These are phyloP conservation scores for Melitaea athalia DNA, from an alignment of 2,888 invertebrate species.

Conservation along the genomic window DNA sequence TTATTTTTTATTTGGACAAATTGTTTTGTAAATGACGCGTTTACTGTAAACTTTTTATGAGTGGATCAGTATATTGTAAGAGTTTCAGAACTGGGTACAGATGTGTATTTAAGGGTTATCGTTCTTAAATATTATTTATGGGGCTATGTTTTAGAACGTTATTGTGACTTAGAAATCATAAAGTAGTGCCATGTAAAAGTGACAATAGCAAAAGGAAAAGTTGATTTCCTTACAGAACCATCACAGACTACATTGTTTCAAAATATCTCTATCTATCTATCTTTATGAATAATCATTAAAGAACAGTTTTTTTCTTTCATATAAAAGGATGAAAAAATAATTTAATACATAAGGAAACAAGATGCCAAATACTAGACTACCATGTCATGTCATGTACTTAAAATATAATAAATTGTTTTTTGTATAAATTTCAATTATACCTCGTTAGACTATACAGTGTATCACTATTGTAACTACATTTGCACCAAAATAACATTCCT, in stretches of 20 bases:
- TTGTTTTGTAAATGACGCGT: slow-evolving; percentile 13
- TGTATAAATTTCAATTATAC: neutral
- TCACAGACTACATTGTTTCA: neutral
- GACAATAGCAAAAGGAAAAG: neutral
- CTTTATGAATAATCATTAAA: too few species aligned
- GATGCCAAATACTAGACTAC: slow-evolving; percentile 22
- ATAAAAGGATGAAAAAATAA: neutral
- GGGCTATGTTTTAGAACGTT: slow-evolving; percentile 5
- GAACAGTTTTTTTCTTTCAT: neutral
- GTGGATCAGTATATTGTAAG: neutral
- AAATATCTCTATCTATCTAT: neutral
- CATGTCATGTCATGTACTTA: slow-evolving; percentile 17
- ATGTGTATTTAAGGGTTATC: slow-evolving; percentile 12
- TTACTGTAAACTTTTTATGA: neutral
- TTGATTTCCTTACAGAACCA: slow-evolving; percentile 6
- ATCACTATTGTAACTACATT: slow-evolving; percentile 6
- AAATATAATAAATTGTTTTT: slow-evolving; percentile 9
- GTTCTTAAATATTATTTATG: slow-evolving; percentile 3
- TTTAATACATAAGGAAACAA: slow-evolving; percentile 2
- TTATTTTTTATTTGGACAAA: slow-evolving; percentile 15
- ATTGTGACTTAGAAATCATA: slow-evolving; percentile 11
- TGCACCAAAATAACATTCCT: slow-evolving; percentile 11
- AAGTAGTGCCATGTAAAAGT: slow-evolving; percentile 21
- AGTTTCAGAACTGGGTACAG: slow-evolving; percentile 7
- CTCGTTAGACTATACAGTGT: slow-evolving; percentile 6